Evolutionary conservation across 2,888 invertebrate species (phyloP).

Genomic region (Protophormia terraenovae): DNA sequence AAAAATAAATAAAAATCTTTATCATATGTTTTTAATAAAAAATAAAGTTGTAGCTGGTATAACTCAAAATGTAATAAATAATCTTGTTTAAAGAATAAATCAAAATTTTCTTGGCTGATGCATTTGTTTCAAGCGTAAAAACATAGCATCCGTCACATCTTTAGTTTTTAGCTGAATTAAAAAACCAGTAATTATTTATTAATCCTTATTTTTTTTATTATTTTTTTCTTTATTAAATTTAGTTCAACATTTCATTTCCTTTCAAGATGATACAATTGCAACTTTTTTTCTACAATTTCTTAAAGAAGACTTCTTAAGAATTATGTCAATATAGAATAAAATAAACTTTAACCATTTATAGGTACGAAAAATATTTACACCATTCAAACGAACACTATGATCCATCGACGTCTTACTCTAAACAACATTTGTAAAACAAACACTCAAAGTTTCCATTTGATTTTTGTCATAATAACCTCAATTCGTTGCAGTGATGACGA

Average conservation of each 20-base stretch:
- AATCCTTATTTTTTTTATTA: background rate
- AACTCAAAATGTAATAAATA: background rate
- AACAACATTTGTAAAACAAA: background rate
- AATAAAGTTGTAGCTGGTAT: no score
- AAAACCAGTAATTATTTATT: conserved; percentile 6
- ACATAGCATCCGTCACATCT: conserved; percentile 7
- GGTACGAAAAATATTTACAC: conserved; percentile 28
- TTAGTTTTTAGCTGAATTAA: background rate
- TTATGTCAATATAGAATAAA: background rate
- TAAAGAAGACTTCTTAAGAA: background rate
- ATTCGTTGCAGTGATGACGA: conserved; percentile 38
- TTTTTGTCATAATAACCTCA: conserved; percentile 62
- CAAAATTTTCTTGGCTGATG: background rate
- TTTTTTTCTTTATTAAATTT: background rate
- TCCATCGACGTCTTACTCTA: background rate
- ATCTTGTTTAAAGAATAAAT: background rate
- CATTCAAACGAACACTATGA: conserved; percentile 1
- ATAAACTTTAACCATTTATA: conserved; percentile 24
- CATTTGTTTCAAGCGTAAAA: background rate
- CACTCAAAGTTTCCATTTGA: conserved; percentile 15
- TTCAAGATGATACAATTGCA: background rate
- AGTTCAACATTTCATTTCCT: conserved; percentile 35
- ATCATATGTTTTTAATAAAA: background rate
- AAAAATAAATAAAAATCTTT: background rate
- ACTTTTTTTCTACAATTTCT: background rate